A percentile compares a stretch with the other conserved stretches of the same genome.
Conservation (phyloP, 2,888 invertebrate genomes). For the Parnassius apollo region DNA sequence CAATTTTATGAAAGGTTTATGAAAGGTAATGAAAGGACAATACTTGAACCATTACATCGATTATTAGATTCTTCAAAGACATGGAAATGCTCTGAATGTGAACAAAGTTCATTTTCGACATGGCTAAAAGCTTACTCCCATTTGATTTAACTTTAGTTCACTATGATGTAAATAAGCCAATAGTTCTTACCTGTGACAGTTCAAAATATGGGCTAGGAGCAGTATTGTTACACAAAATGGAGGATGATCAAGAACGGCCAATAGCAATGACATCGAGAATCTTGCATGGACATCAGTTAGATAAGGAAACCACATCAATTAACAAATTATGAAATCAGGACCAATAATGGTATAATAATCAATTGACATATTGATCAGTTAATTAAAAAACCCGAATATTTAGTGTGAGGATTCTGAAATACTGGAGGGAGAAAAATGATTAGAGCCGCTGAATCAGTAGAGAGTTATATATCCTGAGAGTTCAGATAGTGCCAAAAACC, state of each 20-base stretch:
- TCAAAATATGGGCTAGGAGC: slow-evolving; percentile 32
- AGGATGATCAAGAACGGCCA: neutral
- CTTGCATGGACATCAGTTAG: slow-evolving; percentile 27
- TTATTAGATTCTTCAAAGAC: slow-evolving; percentile 23
- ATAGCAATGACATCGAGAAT: slow-evolving; percentile 30
- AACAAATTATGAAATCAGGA: neutral
- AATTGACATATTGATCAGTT: neutral
- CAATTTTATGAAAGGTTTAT: slow-evolving; percentile 35
- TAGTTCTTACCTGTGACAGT: slow-evolving; percentile 30
- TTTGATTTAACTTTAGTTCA: slow-evolving; percentile 17
- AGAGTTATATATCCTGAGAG: neutral
- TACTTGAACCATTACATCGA: slow-evolving; percentile 32
- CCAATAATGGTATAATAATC: neutral
- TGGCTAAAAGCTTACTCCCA: slow-evolving; percentile 26
- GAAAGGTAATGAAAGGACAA: slow-evolving; percentile 2
- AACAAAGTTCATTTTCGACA: slow-evolving; percentile 27
- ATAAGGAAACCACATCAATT: slow-evolving; percentile 30
- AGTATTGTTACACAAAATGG: slow-evolving; percentile 25
- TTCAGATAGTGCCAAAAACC: neutral
- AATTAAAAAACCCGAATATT: neutral
- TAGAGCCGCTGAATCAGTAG: neutral
- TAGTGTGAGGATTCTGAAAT: neutral
- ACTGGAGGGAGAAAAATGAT: neutral
- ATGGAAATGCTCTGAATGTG: slow-evolving; percentile 30
- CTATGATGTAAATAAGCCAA: slow-evolving; percentile 29